Percentiles rank a stretch among this genome's conserved stretches.
Conservation (phyloP, 2,113 vertebrate species). For the Sapajus apella region DNA sequence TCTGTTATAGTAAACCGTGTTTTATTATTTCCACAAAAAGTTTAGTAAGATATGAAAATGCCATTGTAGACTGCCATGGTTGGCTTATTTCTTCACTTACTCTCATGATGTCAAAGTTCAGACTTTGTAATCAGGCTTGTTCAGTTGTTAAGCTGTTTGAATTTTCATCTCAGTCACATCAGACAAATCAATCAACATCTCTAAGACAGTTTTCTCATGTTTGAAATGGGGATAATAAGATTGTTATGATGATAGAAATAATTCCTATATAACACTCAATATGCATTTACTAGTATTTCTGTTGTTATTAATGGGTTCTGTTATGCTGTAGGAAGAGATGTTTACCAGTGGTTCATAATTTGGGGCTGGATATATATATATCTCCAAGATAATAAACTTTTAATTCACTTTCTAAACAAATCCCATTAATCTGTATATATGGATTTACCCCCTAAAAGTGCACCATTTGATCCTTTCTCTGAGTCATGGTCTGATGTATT, state of each 20-base stretch:
- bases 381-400: not conserved
- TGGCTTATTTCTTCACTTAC: not conserved
- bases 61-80: not conserved
- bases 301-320: not conserved
- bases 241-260: not conserved
- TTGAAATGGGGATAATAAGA: not conserved
- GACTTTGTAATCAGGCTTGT: not conserved
- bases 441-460: not conserved
- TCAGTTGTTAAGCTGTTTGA: not conserved
- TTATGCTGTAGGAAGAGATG: not conserved
- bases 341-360: conserved; percentile 13
- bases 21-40: conserved; percentile 30
- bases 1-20: not conserved
- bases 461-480: not conserved
- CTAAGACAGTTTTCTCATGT: not conserved
- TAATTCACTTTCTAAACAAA: not conserved
- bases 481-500: not conserved
- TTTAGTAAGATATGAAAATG: not conserved
- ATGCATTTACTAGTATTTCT: not conserved
- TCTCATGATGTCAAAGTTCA: not conserved
- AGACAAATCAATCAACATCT: not conserved
- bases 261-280: not conserved
- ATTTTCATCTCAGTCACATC: not conserved
- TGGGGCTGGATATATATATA: not conserved
- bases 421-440: not conserved